A percentile compares a stretch with the other conserved stretches of the same genome.
These are phyloP conservation scores for Allophyes oxyacanthae DNA, from an alignment of 2,888 invertebrate species.

Conservation along the genomic window DNA sequence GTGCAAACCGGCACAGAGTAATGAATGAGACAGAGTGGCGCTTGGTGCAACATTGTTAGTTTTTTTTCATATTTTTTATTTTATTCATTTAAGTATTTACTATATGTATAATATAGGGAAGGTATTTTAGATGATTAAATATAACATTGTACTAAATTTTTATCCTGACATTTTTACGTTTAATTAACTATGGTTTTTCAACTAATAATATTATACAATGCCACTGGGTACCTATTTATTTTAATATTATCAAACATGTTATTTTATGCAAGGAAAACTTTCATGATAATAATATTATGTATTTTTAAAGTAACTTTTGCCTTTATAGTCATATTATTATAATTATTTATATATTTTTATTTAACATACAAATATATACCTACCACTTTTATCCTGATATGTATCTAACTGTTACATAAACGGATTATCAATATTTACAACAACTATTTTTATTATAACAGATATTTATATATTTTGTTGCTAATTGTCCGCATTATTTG, in stretches of 20 bases:
- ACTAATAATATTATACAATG: background rate
- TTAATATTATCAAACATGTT: slow-evolving; percentile 1
- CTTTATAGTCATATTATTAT: slow-evolving; percentile 1
- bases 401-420: slow-evolving; percentile 30
- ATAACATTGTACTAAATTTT: background rate
- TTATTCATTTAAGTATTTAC: background rate
- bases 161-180: background rate
- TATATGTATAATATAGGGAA: no score
- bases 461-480: slow-evolving; percentile 27
- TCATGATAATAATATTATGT: background rate
- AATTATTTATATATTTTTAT: background rate
- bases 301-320: slow-evolving; percentile 7
- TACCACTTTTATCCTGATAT: no score
- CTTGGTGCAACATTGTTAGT: slow-evolving; percentile 42
- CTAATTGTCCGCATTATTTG: slow-evolving; percentile 48
- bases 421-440: slow-evolving; percentile 18
- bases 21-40: slow-evolving; percentile 60
- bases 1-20: slow-evolving; percentile 85
- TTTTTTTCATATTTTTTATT: slow-evolving; percentile 2
- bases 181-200: background rate
- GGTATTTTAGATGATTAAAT: background rate
- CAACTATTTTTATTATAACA: slow-evolving; percentile 18
- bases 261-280: slow-evolving; percentile 20
- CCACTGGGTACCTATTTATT: background rate
- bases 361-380: no score